Percentiles rank a stretch among this genome's conserved stretches.
phyloP scores from a whole-genome alignment of 2,888 invertebrate genomes.

The Prosopocoilus inquinatus region DNA sequence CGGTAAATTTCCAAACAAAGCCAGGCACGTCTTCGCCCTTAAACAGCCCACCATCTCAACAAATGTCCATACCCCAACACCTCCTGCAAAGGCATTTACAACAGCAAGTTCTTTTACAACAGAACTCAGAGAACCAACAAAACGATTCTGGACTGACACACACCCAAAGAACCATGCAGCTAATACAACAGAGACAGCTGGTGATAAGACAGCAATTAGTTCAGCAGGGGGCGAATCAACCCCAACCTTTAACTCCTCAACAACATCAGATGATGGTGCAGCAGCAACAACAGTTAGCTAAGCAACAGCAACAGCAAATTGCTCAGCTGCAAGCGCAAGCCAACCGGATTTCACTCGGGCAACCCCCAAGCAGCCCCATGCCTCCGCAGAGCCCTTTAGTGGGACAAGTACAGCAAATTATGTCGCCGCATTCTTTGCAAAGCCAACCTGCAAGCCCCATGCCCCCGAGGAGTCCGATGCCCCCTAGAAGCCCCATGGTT shows the following conservation, averaged over 20 bases:
- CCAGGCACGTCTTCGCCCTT: conserved; percentile 46
- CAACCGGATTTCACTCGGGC: conserved; percentile 34
- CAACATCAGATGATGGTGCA: conserved; percentile 48
- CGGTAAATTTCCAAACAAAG: conserved; percentile 44
- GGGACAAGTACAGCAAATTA: conserved; percentile 44
- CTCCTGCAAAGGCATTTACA: conserved; percentile 48
- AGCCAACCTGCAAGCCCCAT: conserved; percentile 50
- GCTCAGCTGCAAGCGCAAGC: conserved; percentile 44
- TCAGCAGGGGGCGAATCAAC: conserved; percentile 32
- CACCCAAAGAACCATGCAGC: conserved; percentile 42
- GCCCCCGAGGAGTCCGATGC: conserved; percentile 52
- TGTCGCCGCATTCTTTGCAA: conserved; percentile 50
- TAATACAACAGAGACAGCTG: conserved; percentile 45
- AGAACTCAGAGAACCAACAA: conserved; percentile 24
- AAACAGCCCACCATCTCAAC: conserved; percentile 47
- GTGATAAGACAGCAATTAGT: conserved; percentile 28
- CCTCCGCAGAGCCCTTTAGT: conserved; percentile 54
- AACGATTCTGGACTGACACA: conserved; percentile 51
- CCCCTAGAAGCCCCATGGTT: conserved; percentile 50
- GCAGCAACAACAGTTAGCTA: conserved; percentile 40
- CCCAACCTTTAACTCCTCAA: conserved; percentile 41
- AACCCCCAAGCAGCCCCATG: conserved; percentile 58
- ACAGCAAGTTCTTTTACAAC: conserved; percentile 49
- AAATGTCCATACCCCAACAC: conserved; percentile 41
- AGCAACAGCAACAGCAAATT: conserved; percentile 46